A percentile compares a stretch with the other conserved stretches of the same genome.
Conservation (phyloP, 2,888 invertebrate genomes). For the Lottia scabra region DNA sequence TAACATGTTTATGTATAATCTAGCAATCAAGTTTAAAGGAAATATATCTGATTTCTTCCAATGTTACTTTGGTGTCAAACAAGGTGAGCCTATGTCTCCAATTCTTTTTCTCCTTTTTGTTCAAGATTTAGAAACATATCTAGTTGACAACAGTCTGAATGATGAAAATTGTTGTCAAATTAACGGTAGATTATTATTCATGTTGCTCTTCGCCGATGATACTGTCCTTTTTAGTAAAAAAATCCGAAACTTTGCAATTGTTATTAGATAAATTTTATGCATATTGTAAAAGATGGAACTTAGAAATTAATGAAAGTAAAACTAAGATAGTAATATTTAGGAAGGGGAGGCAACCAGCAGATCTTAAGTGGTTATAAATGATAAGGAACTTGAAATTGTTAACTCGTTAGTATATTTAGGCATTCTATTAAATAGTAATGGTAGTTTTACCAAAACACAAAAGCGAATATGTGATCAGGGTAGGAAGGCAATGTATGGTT, state of each 20-base stretch:
- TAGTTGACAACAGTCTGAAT: neutral
- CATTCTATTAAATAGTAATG: slow-evolving; percentile 4
- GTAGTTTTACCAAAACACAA: neutral
- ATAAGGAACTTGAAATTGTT: slow-evolving; percentile 6
- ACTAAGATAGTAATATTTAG: neutral
- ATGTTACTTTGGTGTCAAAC: no score
- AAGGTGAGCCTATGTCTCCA: no score
- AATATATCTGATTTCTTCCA: no score
- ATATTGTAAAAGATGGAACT: neutral
- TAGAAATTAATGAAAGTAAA: neutral
- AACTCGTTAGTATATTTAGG: slow-evolving; percentile 9
- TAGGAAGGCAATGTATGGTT: neutral
- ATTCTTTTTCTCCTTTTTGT: no score
- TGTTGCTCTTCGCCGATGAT: neutral
- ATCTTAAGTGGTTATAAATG: neutral
- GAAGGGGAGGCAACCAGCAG: neutral
- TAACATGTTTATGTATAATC: no score
- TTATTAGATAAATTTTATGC: slow-evolving; percentile 7
- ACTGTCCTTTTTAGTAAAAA: no score
- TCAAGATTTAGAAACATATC: neutral
- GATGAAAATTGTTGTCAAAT: no score
- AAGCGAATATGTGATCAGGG: neutral
- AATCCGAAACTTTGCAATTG: neutral
- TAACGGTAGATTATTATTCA: no score
- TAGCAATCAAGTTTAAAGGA: no score